These are phyloP conservation scores for Amphiprion clarkii DNA, from an alignment of 2,797 vertebrate genomes.

Conservation along the genomic window DNA sequence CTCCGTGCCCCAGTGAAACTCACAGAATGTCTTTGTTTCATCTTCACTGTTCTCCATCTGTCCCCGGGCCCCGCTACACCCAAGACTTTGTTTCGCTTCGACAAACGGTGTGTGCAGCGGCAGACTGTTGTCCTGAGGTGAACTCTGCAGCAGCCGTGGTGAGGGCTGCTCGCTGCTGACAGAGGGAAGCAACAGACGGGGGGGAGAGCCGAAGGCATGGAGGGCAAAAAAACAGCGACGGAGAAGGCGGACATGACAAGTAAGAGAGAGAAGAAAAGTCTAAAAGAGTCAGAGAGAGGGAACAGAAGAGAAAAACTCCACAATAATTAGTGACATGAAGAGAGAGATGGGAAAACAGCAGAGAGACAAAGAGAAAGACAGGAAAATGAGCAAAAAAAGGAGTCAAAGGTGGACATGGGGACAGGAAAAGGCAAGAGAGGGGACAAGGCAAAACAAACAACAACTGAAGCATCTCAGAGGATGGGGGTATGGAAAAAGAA, in stretches of 20 bases:
- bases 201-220: slow-evolving; percentile 28
- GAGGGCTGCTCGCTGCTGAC: slow-evolving; percentile 60
- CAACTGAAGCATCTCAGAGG: slow-evolving; percentile 20
- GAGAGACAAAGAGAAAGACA: slow-evolving; percentile 28
- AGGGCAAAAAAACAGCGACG: slow-evolving; percentile 38
- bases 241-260: slow-evolving; percentile 46
- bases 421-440: background rate
- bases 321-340: slow-evolving; percentile 8
- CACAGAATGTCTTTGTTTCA: slow-evolving; percentile 59
- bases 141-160: slow-evolving; percentile 71
- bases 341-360: slow-evolving; percentile 29
- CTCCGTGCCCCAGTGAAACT: slow-evolving; percentile 30
- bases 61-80: slow-evolving; percentile 72
- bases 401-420: slow-evolving; percentile 10
- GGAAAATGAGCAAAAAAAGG: slow-evolving; percentile 13
- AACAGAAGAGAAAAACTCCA: background rate
- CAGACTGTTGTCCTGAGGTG: slow-evolving; percentile 75
- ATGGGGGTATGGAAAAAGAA: slow-evolving; percentile 1
- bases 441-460: background rate
- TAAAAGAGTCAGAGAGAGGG: slow-evolving; percentile 2
- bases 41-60: slow-evolving; percentile 73
- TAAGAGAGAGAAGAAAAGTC: slow-evolving; percentile 9
- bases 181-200: slow-evolving; percentile 35
- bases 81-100: slow-evolving; percentile 54
- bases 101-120: slow-evolving; percentile 52